Conservation (phyloP, 2,797 vertebrate genomes). For the Aeoliscus strigatus region DNA sequence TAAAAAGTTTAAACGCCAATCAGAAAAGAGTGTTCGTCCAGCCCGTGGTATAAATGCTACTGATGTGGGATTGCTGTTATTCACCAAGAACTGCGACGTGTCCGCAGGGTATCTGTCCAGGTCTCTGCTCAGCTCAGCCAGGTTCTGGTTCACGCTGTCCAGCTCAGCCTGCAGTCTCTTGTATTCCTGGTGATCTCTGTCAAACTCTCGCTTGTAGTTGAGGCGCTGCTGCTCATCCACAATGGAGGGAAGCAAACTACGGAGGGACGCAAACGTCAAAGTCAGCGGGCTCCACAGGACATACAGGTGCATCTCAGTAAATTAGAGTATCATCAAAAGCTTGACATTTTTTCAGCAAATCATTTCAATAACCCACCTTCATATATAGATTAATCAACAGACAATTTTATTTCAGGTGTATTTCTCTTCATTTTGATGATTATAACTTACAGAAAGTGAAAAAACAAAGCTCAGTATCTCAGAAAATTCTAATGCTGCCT, state of each 20-base stretch:
- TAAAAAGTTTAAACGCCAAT: not conserved
- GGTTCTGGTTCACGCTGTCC: conserved; percentile 74
- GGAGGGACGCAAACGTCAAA: not conserved
- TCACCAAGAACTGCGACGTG: conserved; percentile 79
- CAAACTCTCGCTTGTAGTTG: conserved; percentile 79
- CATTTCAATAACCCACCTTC: no score
- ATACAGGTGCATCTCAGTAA: not conserved
- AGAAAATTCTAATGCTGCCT: no score
- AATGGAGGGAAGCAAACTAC: conserved; percentile 75
- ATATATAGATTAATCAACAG: no score
- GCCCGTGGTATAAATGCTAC: no score
- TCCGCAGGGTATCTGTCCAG: conserved; percentile 71
- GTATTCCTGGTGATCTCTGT: conserved; percentile 78
- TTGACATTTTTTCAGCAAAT: no score
- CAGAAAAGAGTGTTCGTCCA: not conserved
- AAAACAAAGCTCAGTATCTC: no score
- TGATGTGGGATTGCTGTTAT: conserved; percentile 1
- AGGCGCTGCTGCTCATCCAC: conserved; percentile 74
- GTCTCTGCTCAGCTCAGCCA: conserved; percentile 68
- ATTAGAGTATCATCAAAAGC: no score
- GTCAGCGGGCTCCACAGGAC: no score
- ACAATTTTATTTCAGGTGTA: no score
- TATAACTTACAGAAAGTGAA: no score
- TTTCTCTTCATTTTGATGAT: no score
- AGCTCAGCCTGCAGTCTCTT: conserved; percentile 78